Conservation (phyloP, 2,888 invertebrate genomes). For the Rhodophaea formosa region DNA sequence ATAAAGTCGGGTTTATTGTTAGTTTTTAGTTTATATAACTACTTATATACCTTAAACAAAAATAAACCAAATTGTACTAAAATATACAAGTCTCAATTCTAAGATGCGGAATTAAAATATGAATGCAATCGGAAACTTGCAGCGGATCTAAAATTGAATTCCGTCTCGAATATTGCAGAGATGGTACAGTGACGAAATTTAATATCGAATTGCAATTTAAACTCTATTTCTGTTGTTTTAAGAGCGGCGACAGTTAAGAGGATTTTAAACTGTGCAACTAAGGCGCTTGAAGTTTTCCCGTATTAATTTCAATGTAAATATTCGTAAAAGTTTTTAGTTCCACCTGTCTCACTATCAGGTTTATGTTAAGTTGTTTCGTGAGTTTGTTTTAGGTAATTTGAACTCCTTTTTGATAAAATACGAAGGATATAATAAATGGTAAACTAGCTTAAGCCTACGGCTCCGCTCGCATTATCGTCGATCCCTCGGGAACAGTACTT, state of each 20-base stretch:
- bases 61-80: neutral
- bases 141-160: conserved; percentile 12
- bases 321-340: conserved; percentile 5
- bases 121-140: conserved; percentile 8
- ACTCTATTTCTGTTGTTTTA: conserved; percentile 18
- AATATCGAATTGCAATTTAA: conserved; percentile 17
- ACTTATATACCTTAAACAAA: too few species aligned
- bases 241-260: conserved; percentile 2
- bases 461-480: too few species aligned
- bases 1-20: too few species aligned
- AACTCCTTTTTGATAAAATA: too few species aligned
- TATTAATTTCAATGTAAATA: conserved; percentile 9
- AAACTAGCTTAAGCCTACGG: too few species aligned
- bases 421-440: too few species aligned
- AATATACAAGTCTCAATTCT: conserved; percentile 4
- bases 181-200: conserved; percentile 14
- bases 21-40: too few species aligned
- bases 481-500: too few species aligned
- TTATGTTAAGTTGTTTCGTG: neutral
- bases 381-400: too few species aligned
- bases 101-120: conserved; percentile 6
- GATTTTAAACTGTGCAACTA: conserved; percentile 15
- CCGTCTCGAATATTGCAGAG: conserved; percentile 4
- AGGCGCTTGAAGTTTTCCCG: conserved; percentile 8
- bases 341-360: neutral